Conservation (phyloP, 1,140 invertebrate genomes). For the Rhizoglyphus robini region DNA sequence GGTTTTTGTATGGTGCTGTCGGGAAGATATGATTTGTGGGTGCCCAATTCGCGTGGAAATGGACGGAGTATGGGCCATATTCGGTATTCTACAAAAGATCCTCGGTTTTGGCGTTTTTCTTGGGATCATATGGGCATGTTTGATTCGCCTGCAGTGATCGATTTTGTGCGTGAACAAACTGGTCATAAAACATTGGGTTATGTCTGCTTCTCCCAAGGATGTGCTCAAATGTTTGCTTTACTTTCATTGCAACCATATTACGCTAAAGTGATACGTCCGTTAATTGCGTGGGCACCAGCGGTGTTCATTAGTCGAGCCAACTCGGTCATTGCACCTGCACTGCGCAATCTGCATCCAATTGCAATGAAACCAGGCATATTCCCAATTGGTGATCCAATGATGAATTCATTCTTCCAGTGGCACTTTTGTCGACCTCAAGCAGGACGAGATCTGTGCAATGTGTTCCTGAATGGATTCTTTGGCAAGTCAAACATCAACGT, state of each 20-base stretch:
- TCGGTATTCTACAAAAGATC: slow-evolving; percentile 13
- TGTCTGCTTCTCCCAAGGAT: slow-evolving; percentile 52
- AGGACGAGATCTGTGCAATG: neutral
- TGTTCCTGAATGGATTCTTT: neutral
- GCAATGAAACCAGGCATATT: neutral
- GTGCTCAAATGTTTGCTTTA: slow-evolving; percentile 47
- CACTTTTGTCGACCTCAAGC: neutral
- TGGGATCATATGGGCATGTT: slow-evolving; percentile 32
- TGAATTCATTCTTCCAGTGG: neutral
- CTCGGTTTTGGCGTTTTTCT: slow-evolving; percentile 35
- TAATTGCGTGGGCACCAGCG: slow-evolving; percentile 56
- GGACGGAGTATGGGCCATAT: neutral
- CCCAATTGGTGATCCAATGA: neutral
- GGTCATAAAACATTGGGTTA: slow-evolving; percentile 44
- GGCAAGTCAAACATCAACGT: slow-evolving; percentile 28
- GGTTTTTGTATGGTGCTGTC: slow-evolving; percentile 28
- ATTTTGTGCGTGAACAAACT: slow-evolving; percentile 39
- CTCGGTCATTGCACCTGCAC: neutral
- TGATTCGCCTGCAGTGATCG: slow-evolving; percentile 40
- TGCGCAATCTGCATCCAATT: neutral
- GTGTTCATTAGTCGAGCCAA: slow-evolving; percentile 51
- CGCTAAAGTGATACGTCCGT: slow-evolving; percentile 39
- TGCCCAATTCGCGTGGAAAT: slow-evolving; percentile 33
- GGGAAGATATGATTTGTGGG: slow-evolving; percentile 31
- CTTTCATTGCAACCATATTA: slow-evolving; percentile 46